A percentile compares a stretch with the other conserved stretches of the same genome.
These are phyloP conservation scores for Elgaria multicarinata DNA, from an alignment of 2,113 vertebrate genomes.

Conservation along the genomic window DNA sequence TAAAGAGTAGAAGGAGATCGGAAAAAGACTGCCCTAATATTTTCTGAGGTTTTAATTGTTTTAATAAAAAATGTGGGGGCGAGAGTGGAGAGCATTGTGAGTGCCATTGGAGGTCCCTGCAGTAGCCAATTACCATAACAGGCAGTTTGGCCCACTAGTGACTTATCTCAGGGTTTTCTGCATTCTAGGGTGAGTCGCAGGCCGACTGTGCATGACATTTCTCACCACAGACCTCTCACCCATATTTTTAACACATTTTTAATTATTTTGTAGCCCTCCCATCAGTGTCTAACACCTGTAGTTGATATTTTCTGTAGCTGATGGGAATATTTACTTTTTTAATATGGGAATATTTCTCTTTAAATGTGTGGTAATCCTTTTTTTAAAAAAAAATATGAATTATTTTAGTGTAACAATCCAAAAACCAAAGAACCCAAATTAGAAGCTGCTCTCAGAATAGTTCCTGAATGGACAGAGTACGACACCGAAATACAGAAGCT, in stretches of 20 bases:
- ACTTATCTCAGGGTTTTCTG: neutral
- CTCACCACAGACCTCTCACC: neutral
- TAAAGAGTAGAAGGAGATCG: too few species aligned
- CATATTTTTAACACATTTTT: neutral
- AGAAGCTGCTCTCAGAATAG: slow-evolving; percentile 89
- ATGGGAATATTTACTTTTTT: neutral
- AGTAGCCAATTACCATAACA: too few species aligned
- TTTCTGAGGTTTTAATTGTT: too few species aligned
- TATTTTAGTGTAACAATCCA: slow-evolving; percentile 94
- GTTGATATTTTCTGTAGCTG: neutral
- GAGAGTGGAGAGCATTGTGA: too few species aligned
- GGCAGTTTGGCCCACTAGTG: too few species aligned
- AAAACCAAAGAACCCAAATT: slow-evolving; percentile 98
- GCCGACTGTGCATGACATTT: neutral
- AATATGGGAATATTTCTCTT: too few species aligned
- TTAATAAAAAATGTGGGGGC: too few species aligned
- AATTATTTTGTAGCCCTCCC: neutral
- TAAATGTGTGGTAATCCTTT: neutral
- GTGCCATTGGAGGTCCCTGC: too few species aligned
- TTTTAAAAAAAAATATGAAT: slow-evolving; percentile 37
- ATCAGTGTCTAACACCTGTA: neutral
- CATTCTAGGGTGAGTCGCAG: neutral
- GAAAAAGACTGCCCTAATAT: too few species aligned
- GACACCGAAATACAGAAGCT: slow-evolving; percentile 88
- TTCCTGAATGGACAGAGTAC: slow-evolving; percentile 92